Evolutionary conservation across 2,888 invertebrate species (phyloP).

Genomic region (Suillia variegata): DNA sequence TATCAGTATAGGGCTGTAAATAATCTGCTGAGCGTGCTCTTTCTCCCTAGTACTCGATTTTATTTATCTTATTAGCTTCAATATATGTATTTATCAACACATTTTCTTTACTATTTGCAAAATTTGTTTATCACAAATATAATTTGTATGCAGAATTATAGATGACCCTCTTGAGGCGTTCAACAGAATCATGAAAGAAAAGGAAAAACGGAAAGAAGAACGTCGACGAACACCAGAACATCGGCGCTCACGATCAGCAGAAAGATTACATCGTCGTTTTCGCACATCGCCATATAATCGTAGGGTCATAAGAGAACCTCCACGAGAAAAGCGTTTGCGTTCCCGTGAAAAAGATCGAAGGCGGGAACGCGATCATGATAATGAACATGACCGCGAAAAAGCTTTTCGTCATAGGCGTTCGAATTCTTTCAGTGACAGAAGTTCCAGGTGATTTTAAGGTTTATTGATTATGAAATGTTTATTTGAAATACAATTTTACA

Average conservation of each 20-base stretch:
- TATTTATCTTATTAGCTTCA: no score
- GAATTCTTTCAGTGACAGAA: conserved; percentile 40
- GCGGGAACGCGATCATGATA: conserved; percentile 20
- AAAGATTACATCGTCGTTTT: conserved; percentile 43
- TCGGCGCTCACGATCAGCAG: conserved; percentile 58
- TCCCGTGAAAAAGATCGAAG: conserved; percentile 36
- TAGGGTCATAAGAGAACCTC: conserved; percentile 42
- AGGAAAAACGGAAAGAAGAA: conserved; percentile 67
- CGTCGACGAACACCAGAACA: conserved; percentile 63
- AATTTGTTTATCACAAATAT: no score
- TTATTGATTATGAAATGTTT: neutral
- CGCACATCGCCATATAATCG: conserved; percentile 49
- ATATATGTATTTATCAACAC: no score
- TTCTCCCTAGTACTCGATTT: no score
- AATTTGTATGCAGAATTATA: conserved; percentile 69
- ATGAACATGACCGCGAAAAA: conserved; percentile 36
- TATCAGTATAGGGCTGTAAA: no score
- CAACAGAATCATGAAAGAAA: conserved; percentile 83
- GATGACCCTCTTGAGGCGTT: conserved; percentile 88
- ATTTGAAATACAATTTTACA: neutral
- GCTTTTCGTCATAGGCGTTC: conserved; percentile 34
- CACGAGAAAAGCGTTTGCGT: conserved; percentile 38
- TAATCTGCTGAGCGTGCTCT: no score
- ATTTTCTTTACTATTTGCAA: no score
- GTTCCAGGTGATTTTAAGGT: conserved; percentile 32